phyloP scores from a whole-genome alignment of 2,797 vertebrate genomes.

The Rhinophrynus dorsalis region DNA sequence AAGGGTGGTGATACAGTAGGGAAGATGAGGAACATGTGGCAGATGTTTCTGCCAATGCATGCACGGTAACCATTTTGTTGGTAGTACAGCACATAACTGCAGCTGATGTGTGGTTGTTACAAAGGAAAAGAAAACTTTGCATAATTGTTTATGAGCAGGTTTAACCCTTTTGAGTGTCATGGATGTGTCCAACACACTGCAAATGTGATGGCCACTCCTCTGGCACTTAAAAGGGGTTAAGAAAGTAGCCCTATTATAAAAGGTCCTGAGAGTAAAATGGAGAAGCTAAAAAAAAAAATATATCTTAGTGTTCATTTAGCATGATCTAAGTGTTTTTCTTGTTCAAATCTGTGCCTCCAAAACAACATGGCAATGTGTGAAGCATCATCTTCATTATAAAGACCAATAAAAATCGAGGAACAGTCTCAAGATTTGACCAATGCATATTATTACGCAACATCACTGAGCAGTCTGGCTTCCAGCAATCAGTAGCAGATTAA shows the following conservation, averaged over 20 bases:
- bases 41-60: slow-evolving; percentile 7
- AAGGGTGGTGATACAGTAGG: slow-evolving; percentile 29
- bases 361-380: slow-evolving; percentile 7
- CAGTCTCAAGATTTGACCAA: background rate
- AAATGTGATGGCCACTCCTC: too few species aligned
- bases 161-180: too few species aligned
- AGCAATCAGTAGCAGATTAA: slow-evolving; percentile 58
- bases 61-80: slow-evolving; percentile 8
- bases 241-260: slow-evolving; percentile 71
- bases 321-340: slow-evolving; percentile 29
- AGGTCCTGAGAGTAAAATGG: slow-evolving; percentile 76
- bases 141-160: slow-evolving; percentile 65
- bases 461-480: slow-evolving; percentile 22
- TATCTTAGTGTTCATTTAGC: slow-evolving; percentile 65
- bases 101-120: slow-evolving; percentile 55
- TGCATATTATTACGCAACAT: slow-evolving; percentile 22
- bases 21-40: background rate
- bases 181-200: too few species aligned
- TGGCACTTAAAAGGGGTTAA: too few species aligned
- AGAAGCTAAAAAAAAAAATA: too few species aligned
- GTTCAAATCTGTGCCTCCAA: slow-evolving; percentile 8
- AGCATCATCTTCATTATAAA: background rate
- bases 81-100: slow-evolving; percentile 41
- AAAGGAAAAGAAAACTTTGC: slow-evolving; percentile 52
- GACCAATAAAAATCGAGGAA: background rate